Evolutionary conservation across 2,797 vertebrate genomes (phyloP).

Genomic region (Potorous gilbertii): DNA sequence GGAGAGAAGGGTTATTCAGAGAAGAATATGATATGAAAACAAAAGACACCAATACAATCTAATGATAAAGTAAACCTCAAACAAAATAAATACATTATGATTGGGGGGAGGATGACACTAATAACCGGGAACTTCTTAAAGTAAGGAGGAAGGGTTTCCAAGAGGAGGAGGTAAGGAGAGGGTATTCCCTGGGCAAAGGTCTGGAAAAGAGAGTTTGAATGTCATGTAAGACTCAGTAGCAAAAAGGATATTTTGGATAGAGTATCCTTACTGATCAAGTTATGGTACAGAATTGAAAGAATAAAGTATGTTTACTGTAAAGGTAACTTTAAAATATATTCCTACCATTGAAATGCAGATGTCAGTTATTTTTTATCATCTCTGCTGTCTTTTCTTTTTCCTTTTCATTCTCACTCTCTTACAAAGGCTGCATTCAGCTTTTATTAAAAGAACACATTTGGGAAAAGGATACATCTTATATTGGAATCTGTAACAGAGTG

Average conservation of each 20-base stretch:
- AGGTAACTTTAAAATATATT: neutral
- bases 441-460: neutral
- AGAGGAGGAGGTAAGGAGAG: neutral
- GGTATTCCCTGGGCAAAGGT: neutral
- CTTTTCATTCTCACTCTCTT: neutral
- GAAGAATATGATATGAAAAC: neutral
- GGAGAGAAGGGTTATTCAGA: neutral
- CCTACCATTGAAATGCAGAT: neutral
- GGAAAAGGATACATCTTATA: neutral
- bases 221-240: neutral
- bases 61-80: neutral
- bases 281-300: neutral
- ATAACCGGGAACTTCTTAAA: neutral
- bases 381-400: neutral
- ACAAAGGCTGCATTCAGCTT: neutral
- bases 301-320: neutral
- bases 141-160: neutral
- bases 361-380: neutral
- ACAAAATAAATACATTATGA: neutral
- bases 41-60: neutral
- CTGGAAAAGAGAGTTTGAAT: neutral
- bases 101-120: neutral
- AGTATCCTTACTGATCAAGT: neutral
- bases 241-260: neutral
- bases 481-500: neutral